phyloP scores from a whole-genome alignment of 1,140 invertebrate genomes.

The Drosophila setifemur region DNA sequence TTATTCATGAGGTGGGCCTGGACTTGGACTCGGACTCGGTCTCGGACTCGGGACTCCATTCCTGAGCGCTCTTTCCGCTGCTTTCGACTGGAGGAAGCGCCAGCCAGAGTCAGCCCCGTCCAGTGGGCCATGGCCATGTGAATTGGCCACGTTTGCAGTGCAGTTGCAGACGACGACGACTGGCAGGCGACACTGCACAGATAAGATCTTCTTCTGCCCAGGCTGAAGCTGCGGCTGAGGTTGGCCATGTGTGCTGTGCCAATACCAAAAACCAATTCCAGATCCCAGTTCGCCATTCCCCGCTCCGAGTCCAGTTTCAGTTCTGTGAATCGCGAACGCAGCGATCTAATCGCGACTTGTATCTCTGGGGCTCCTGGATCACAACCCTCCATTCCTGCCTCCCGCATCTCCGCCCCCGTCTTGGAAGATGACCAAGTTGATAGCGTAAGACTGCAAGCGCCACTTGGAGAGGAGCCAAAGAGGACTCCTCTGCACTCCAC shows the following conservation, averaged over 20 bases:
- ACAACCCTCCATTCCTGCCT: slow-evolving; percentile 24
- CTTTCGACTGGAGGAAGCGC: slow-evolving; percentile 58
- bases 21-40: neutral
- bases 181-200: slow-evolving; percentile 26
- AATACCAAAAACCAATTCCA: slow-evolving; percentile 13
- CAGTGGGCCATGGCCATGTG: slow-evolving; percentile 59
- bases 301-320: slow-evolving; percentile 19
- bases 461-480: slow-evolving; percentile 42
- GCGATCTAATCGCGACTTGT: slow-evolving; percentile 73
- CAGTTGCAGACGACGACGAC: neutral
- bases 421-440: slow-evolving; percentile 61
- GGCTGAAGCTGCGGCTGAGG: too few species aligned
- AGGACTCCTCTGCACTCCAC: neutral
- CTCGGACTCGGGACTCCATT: slow-evolving; percentile 8
- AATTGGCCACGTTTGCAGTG: slow-evolving; percentile 26
- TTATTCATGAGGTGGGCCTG: slow-evolving; percentile 59
- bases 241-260: slow-evolving; percentile 61
- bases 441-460: slow-evolving; percentile 63
- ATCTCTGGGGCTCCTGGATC: slow-evolving; percentile 50
- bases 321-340: slow-evolving; percentile 68
- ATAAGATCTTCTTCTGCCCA: too few species aligned
- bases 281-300: slow-evolving; percentile 4
- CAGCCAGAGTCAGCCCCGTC: slow-evolving; percentile 52
- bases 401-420: neutral
- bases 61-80: slow-evolving; percentile 6